Percentiles rank a stretch among this genome's conserved stretches.
phyloP scores from a whole-genome alignment of 2,113 vertebrate species.

The Rhizomys pruinosus region DNA sequence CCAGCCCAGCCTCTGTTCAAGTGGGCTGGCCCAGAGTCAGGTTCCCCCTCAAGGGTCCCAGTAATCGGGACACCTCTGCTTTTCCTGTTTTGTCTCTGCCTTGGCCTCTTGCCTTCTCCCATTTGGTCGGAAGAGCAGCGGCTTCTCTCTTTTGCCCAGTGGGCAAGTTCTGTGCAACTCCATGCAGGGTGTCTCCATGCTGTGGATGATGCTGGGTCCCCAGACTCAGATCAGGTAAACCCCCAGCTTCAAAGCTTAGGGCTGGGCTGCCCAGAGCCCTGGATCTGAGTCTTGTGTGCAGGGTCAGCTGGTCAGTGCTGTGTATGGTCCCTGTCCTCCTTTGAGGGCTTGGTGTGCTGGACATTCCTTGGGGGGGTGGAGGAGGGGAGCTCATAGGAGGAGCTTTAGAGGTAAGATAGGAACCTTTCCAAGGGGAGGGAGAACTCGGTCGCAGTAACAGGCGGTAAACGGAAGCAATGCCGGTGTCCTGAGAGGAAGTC shows the following conservation, averaged over 20 bases:
- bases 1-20: too few species aligned
- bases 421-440: neutral
- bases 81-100: neutral
- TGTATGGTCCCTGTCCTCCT: too few species aligned
- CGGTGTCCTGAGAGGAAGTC: neutral
- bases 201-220: neutral
- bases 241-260: neutral
- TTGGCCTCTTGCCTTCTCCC: neutral
- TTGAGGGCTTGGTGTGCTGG: neutral
- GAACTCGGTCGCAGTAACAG: neutral
- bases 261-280: rapidly evolving
- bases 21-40: neutral
- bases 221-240: rapidly evolving
- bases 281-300: neutral
- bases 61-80: neutral
- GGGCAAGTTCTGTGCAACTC: neutral
- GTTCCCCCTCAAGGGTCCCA: neutral
- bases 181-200: neutral
- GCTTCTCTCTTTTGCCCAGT: neutral
- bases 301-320: neutral
- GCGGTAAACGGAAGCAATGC: neutral
- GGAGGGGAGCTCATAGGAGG: neutral
- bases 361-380: rapidly evolving
- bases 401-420: neutral
- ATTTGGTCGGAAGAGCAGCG: neutral